These are phyloP conservation scores for Euzophera pinguis DNA, from an alignment of 2,888 invertebrate genomes.

Conservation along the genomic window DNA sequence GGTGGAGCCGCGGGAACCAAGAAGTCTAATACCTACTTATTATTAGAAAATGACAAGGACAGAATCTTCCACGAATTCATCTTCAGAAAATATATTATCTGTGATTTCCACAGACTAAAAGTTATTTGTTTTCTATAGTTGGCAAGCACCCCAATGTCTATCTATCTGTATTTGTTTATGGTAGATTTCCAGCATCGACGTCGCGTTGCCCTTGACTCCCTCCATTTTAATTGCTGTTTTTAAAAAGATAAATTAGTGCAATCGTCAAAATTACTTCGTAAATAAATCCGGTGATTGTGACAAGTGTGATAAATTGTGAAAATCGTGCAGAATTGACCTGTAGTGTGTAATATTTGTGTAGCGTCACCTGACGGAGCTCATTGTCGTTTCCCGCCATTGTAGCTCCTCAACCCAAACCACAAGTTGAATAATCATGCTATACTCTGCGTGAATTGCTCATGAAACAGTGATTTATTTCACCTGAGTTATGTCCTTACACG, in stretches of 20 bases:
- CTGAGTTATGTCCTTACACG: constrained; percentile 77
- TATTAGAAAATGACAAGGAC: no score
- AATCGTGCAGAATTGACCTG: constrained; percentile 31
- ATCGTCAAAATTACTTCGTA: constrained; percentile 33
- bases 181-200: constrained; percentile 54
- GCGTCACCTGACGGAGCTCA: constrained; percentile 79
- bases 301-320: constrained; percentile 38
- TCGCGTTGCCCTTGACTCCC: constrained; percentile 73
- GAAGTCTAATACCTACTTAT: no score
- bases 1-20: no score
- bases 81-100: no score
- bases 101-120: not conserved
- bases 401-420: constrained; percentile 55
- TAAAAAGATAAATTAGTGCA: constrained; percentile 42
- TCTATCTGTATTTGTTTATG: constrained; percentile 38
- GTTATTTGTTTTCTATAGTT: not conserved
- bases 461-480: constrained; percentile 36
- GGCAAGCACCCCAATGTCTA: not conserved
- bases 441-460: constrained; percentile 52
- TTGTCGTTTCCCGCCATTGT: constrained; percentile 82
- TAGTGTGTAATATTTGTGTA: constrained; percentile 52
- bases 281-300: constrained; percentile 27
- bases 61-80: no score
- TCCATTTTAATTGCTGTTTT: constrained; percentile 63
- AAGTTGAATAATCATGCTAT: constrained; percentile 37